phyloP scores from a whole-genome alignment of 2,113 vertebrate species.

The Antidorcas marsupialis region DNA sequence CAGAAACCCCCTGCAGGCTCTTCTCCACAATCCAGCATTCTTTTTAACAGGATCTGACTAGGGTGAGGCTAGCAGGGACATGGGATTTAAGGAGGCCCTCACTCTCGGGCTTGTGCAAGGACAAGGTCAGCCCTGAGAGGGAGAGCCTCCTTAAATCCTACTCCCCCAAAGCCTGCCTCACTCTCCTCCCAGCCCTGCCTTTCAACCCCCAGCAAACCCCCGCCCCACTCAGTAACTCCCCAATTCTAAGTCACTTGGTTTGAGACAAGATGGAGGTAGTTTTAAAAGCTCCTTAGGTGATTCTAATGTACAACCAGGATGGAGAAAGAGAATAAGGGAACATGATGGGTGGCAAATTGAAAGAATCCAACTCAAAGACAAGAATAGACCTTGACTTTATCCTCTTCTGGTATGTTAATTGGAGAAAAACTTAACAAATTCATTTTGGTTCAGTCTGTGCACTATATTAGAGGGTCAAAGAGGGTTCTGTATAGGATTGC shows the following conservation, averaged over 20 bases:
- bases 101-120: not conserved
- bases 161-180: accelerated
- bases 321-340: not conserved
- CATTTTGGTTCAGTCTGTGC: not conserved
- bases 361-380: not conserved
- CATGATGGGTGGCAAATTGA: not conserved
- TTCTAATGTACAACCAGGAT: not conserved
- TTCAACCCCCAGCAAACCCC: not conserved
- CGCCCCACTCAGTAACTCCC: not conserved
- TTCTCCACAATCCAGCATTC: not conserved
- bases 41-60: not conserved
- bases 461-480: not conserved
- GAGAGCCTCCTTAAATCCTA: not conserved
- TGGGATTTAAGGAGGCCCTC: not conserved
- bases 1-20: not conserved
- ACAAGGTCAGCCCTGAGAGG: not conserved
- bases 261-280: not conserved
- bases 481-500: not conserved
- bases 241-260: not conserved
- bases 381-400: not conserved
- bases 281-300: not conserved
- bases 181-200: not conserved
- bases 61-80: not conserved
- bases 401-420: not conserved
- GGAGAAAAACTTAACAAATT: not conserved